Conservation (phyloP, 1,140 invertebrate species). For the Stegodyphus mimosarum region DNA sequence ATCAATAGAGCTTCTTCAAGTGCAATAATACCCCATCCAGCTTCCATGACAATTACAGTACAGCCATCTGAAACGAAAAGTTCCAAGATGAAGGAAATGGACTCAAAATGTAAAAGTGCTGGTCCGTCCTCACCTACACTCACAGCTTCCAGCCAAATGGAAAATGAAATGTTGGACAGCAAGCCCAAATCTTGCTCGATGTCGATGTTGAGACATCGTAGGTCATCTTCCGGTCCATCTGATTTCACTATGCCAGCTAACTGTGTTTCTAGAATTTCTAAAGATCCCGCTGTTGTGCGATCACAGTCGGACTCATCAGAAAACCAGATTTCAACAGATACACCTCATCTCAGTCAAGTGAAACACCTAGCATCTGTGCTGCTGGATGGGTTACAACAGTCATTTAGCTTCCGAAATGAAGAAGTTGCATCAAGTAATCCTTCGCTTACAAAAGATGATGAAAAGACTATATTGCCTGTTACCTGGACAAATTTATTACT, state of each 20-base stretch:
- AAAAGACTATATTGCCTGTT: conserved; percentile 19
- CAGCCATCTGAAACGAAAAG: conserved; percentile 22
- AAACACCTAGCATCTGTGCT: conserved; percentile 41
- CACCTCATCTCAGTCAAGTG: conserved; percentile 13
- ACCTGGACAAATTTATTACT: conserved; percentile 25
- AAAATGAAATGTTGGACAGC: neutral
- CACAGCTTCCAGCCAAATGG: conserved; percentile 9
- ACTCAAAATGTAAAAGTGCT: conserved; percentile 18
- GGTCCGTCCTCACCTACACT: conserved; percentile 40
- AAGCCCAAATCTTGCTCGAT: neutral
- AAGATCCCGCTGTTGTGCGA: neutral
- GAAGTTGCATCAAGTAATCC: neutral
- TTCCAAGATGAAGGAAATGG: neutral
- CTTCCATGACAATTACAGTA: conserved; percentile 44
- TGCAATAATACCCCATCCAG: conserved; percentile 54
- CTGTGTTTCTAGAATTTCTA: neutral
- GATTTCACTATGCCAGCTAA: conserved; percentile 4
- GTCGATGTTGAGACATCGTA: conserved; percentile 1
- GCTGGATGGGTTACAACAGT: conserved; percentile 26
- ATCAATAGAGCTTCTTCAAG: conserved; percentile 29
- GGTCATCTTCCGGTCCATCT: conserved; percentile 47
- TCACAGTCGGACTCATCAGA: conserved; percentile 8
- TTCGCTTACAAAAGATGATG: conserved; percentile 10
- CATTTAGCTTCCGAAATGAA: conserved; percentile 24
- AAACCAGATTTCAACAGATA: conserved; percentile 7